phyloP scores from a whole-genome alignment of 2,888 invertebrate genomes.

The Hyppa rectilinea region DNA sequence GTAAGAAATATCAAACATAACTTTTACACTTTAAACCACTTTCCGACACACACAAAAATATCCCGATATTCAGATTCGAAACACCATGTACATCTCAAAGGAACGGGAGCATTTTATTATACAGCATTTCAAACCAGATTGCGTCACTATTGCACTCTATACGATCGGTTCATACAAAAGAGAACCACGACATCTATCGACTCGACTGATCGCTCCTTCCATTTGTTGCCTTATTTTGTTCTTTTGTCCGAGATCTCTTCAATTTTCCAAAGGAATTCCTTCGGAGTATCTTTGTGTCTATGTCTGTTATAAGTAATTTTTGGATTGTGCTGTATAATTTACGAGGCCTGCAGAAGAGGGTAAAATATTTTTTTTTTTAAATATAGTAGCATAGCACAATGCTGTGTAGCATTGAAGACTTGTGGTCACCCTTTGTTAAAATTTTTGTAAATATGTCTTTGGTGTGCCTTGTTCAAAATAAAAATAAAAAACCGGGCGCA shows the following conservation, averaged over 20 bases:
- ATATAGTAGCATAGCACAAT: no score
- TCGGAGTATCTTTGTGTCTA: slow-evolving; percentile 29
- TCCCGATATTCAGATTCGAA: neutral
- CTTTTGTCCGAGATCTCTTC: slow-evolving; percentile 69
- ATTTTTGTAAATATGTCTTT: no score
- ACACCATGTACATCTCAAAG: neutral
- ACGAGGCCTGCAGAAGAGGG: no score
- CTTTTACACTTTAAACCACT: no score
- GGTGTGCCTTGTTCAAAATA: no score
- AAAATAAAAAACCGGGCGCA: no score
- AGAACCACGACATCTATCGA: slow-evolving; percentile 31
- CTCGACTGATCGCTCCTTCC: slow-evolving; percentile 44
- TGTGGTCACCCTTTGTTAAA: no score
- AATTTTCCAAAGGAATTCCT: slow-evolving; percentile 63
- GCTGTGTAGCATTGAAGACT: no score
- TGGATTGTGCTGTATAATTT: slow-evolving; percentile 6
- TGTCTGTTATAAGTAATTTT: neutral
- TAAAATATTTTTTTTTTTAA: no score
- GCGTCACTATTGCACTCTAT: slow-evolving; percentile 31
- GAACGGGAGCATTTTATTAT: slow-evolving; percentile 16
- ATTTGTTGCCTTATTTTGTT: slow-evolving; percentile 67
- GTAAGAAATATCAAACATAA: no score
- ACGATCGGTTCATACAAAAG: slow-evolving; percentile 27
- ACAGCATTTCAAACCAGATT: slow-evolving; percentile 25
- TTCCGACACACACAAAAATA: neutral